Conservation (phyloP, 2,888 invertebrate genomes). For the Lamproptera curius region DNA sequence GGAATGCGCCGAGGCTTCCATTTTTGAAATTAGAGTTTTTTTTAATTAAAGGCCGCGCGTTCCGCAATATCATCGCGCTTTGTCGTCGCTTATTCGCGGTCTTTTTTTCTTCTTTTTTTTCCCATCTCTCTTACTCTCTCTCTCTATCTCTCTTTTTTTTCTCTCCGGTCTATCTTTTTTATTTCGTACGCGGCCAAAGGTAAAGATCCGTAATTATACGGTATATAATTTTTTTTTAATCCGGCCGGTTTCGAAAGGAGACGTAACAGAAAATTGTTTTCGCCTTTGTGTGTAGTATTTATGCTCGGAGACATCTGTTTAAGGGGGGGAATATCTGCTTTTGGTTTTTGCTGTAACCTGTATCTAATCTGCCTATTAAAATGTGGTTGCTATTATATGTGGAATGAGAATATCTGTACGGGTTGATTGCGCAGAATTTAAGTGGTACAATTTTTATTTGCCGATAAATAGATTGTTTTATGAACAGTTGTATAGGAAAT, state of each 20-base stretch:
- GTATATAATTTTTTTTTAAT: slow-evolving; percentile 21
- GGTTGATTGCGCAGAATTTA: too few relatives aligned
- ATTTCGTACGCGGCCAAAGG: slow-evolving; percentile 18
- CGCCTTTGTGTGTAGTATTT: slow-evolving; percentile 26
- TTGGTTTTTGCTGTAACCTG: too few relatives aligned
- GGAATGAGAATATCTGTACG: too few relatives aligned
- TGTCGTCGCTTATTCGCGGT: slow-evolving; percentile 32
- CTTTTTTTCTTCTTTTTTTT: slow-evolving; percentile 34
- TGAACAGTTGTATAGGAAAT: too few relatives aligned
- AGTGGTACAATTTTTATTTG: too few relatives aligned
- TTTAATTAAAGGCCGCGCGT: slow-evolving; percentile 39
- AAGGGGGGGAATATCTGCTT: slow-evolving; percentile 16
- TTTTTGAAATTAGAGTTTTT: slow-evolving; percentile 43
- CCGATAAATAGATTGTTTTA: too few relatives aligned
- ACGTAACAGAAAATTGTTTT: slow-evolving; percentile 29
- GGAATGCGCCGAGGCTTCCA: slow-evolving; percentile 18
- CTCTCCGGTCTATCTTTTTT: not conserved
- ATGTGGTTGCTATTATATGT: too few relatives aligned
- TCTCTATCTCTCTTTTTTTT: not conserved
- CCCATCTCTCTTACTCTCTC: too few relatives aligned
- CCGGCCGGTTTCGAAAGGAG: slow-evolving; percentile 17
- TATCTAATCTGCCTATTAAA: too few relatives aligned
- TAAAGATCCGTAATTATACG: slow-evolving; percentile 32
- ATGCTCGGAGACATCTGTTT: slow-evolving; percentile 17
- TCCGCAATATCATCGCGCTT: slow-evolving; percentile 37